Base-by-base conservation (phyloP, 2,888 invertebrate genomes). In the Hirtodrosophila confusa region DNA sequence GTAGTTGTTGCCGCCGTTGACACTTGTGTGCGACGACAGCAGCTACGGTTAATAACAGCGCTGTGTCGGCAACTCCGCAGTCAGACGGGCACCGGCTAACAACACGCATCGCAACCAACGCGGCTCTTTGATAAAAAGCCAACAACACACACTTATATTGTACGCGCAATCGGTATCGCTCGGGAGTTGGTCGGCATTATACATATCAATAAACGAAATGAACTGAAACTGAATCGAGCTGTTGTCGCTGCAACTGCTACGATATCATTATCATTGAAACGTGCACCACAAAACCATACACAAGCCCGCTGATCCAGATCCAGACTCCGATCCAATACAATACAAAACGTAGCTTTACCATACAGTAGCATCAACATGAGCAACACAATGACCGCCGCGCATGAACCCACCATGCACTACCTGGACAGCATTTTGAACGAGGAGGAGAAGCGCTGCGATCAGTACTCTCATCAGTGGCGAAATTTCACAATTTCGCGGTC, bases 401-500 rank as follows among this genome's bases (percentile, higher is more conserved):
- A 85, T 63, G 85, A 85, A 17, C 86, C 87, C 71, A 78, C 91
- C 49, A 91, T 91, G n/a, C 88, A 88, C 70, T 91, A 89, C 67
- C 74, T 91, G 89, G 91, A 91, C 69, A 91, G 89, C 70, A 88
- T 91, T 60, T 78, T 91, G 68, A 89, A 89, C 47, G 91, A 91
- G 72, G 91, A 91, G 72, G 91, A 91, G 69, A 88, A 83, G 65
- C 89, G 91, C 10, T 89, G 90, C 57, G 90, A 73, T 75, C 73
- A 91, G 57, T 90, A 90, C 56, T 85, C 89, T 65, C 90, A 91
- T 70, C 90, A 90, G 68, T 89, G 90, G 85, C 88, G 91, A 50
- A 90, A 90, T 78, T 90, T 90, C 80, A 93, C 94, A n/a, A 93
- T 94, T 73, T 94, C 94, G 0, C 90, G 94, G 63, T 94, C 94